Percentiles rank a stretch among this genome's conserved stretches.
These are phyloP conservation scores for Microcebus murinus DNA, from an alignment of 2,113 vertebrate genomes.

Conservation along the genomic window DNA sequence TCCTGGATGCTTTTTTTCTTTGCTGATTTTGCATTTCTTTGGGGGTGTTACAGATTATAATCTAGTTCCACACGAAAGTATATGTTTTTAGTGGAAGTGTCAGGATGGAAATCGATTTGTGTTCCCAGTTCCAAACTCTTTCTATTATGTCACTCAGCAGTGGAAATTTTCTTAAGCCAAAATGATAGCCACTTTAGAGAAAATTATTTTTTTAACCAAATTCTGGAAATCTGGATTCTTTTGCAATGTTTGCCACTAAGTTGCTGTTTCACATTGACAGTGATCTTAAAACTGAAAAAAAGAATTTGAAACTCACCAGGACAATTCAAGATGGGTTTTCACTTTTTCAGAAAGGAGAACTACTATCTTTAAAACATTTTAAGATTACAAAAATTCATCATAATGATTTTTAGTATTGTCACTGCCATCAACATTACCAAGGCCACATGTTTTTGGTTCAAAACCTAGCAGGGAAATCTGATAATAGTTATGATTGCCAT, in stretches of 20 bases:
- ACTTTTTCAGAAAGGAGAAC: neutral
- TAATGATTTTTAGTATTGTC: conserved; percentile 22
- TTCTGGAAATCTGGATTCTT: conserved; percentile 33
- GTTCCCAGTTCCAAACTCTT: neutral
- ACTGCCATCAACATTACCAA: neutral
- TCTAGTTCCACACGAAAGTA: neutral
- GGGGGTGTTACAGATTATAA: neutral
- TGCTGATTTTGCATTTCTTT: neutral
- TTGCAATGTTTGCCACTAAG: neutral
- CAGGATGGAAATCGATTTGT: neutral
- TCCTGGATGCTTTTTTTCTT: neutral
- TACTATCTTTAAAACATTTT: neutral
- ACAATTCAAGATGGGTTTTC: neutral
- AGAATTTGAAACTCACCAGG: neutral
- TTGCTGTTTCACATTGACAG: conserved; percentile 19
- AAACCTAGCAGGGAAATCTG: neutral
- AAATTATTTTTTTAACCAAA: conserved; percentile 25
- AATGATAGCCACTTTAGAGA: conserved; percentile 26
- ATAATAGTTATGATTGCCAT: neutral
- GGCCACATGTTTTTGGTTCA: neutral
- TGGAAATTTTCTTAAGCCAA: conserved; percentile 25
- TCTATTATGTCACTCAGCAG: neutral
- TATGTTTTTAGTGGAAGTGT: conserved; percentile 6
- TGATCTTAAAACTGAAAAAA: conserved; percentile 7
- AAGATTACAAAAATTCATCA: neutral